Evolutionary conservation across 2,888 invertebrate species (phyloP), one percentile per base, ranked within the genome.

Genomic region (Patella pellucida): DNA sequence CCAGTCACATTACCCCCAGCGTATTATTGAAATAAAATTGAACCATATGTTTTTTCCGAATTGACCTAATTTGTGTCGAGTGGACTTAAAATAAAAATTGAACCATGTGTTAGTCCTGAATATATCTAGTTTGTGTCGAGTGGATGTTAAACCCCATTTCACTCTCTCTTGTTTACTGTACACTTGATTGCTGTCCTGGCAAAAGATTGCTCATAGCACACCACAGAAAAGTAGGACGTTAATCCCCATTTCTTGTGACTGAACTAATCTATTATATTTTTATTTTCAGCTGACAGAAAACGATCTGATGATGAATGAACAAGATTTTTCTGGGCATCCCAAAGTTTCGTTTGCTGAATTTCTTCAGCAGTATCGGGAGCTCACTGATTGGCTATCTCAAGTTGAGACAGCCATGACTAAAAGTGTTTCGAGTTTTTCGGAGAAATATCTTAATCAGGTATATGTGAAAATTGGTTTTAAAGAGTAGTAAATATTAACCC

Each of bases 321-420:
- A 93, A 81, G 93, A 93, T 56, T 82, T 82, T 75, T 94, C 92
- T 85, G 95, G 95, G 94, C 92, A 93, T 41, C 83, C 85, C 56
- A 94, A 92, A 86, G 95, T 95, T 94, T 95, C 94, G 78, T 93
- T 95, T 83, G 94, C 93, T 81, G 95, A 95, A 92, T 94, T 96
- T 87, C 93, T 94, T 80, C 92, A 94, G 71, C 95, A 95, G 92
- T 96, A 95, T 92, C 94, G 94, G 81, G 95, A 95, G 90, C 93
- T 96, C 86, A 95, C 95, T 91, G 94, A 94, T 87, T 95, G 95
- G 95, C 93, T 96, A 85, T 94, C 94, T 85, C 94, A 94, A 86
- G 94, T 95, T 85, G 95, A 95, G 90, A 94, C 84, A 74, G 84
- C 84, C 75, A 85, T 87, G 23, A 85, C 85, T 80, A 79, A 86